phyloP scores from a whole-genome alignment of 1,140 invertebrate species.

The Euura lappo region DNA sequence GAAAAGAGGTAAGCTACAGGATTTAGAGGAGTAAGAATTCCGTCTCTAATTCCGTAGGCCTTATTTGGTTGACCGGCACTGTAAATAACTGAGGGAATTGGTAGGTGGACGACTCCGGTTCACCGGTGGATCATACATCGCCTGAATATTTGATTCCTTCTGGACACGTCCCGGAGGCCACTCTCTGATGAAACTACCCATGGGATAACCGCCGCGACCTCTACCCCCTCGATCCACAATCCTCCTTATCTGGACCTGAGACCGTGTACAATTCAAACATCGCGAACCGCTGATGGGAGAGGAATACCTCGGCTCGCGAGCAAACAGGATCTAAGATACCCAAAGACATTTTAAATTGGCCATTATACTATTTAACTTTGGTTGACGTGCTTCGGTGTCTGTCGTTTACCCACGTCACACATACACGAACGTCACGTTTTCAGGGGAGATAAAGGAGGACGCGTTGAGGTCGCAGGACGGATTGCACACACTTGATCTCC shows the following conservation, averaged over 20 bases:
- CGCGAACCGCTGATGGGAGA: background rate
- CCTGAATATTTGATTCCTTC: background rate
- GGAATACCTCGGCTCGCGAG: constrained; percentile 13
- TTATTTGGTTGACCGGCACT: no score
- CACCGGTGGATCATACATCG: background rate
- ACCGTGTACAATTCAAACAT: background rate
- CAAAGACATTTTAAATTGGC: constrained; percentile 59
- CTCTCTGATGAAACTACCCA: constrained; percentile 6
- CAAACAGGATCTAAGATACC: constrained; percentile 55
- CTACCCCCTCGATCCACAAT: background rate
- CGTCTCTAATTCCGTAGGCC: no score
- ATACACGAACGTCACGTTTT: no score
- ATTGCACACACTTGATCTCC: constrained; percentile 43
- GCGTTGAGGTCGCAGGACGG: constrained; percentile 26
- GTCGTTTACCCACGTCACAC: background rate
- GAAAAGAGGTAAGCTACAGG: no score
- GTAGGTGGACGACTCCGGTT: no score
- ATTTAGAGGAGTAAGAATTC: no score
- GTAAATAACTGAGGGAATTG: no score
- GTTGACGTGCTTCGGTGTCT: constrained; percentile 32
- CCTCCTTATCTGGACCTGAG: background rate
- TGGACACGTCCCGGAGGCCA: constrained; percentile 6
- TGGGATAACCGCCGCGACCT: background rate
- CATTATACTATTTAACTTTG: constrained; percentile 62
- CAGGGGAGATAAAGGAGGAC: constrained; percentile 12